Evolutionary conservation across 2,797 vertebrate genomes (phyloP).

Genomic region (Etheostoma nigrum): DNA sequence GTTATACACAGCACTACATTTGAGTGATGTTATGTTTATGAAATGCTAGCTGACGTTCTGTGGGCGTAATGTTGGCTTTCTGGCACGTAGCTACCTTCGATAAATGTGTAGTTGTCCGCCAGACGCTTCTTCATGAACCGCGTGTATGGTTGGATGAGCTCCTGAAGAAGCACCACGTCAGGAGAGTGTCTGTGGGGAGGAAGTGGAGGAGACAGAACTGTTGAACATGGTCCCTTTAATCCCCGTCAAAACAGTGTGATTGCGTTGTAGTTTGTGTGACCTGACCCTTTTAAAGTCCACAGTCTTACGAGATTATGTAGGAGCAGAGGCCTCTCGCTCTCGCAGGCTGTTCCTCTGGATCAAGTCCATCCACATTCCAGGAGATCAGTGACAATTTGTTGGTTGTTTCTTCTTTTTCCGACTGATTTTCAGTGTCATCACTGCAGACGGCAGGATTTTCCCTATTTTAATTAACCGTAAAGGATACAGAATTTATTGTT

Average conservation of each 20-base stretch:
- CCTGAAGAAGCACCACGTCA: slow-evolving; percentile 92
- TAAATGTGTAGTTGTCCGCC: slow-evolving; percentile 85
- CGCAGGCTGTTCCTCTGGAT: slow-evolving; percentile 80
- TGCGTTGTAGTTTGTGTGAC: not conserved
- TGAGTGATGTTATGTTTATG: too few species aligned
- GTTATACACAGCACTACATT: too few species aligned
- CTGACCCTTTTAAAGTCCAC: not conserved
- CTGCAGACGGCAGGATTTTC: slow-evolving; percentile 68
- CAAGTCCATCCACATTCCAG: slow-evolving; percentile 93
- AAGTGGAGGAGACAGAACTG: not conserved
- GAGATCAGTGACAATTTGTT: slow-evolving; percentile 86
- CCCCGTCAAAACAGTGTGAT: too few species aligned
- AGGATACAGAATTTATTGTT: not conserved
- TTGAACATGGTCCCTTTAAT: not conserved
- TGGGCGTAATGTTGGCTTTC: too few species aligned
- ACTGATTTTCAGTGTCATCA: not conserved
- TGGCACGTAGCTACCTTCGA: slow-evolving; percentile 78
- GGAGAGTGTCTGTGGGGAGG: slow-evolving; percentile 85
- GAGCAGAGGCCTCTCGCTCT: slow-evolving; percentile 88
- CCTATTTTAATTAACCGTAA: slow-evolving; percentile 42
- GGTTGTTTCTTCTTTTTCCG: slow-evolving; percentile 49
- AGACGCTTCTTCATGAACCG: slow-evolving; percentile 85
- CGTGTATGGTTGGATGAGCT: slow-evolving; percentile 86
- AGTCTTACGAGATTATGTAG: slow-evolving; percentile 87
- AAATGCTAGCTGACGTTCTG: too few species aligned